Evolutionary conservation across 2,113 vertebrate genomes (phyloP), one percentile per base, ranked within the genome.

Genomic region (Tupaia tana): DNA sequence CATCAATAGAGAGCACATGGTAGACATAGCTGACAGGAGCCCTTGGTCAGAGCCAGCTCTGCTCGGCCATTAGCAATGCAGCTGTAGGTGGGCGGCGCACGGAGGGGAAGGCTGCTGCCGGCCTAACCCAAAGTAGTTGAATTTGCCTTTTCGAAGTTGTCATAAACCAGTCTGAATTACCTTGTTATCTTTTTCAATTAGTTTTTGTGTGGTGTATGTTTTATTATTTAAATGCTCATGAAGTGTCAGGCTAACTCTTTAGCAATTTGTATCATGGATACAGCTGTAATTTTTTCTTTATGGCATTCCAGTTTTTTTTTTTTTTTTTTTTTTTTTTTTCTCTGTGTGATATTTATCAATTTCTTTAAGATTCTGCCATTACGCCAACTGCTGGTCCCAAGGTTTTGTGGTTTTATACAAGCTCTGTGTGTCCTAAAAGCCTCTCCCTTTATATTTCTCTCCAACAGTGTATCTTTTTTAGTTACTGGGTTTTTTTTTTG

Each of bases 311-410:
- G 83, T 6, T 97, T 96, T 19, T 98, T 80, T 69, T 78, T 85
- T n/a, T 43, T 43, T 6, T 97, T 96, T 19, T 98, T 80, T 69
- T 78, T 85, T n/a, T 43, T 43, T 43, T 43, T 43, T 5, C 43
- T 95, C 63, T 43, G 52, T 56, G 25, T 97, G 97, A 43, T 93
- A 96, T 92, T 93, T 97, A 58, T 99, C 98, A 90, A 98, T 89
- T 10, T 96, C 91, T 43, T 43, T 43, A 43, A 43, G 43, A 43
- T 43, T 43, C 5, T n/a, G n/a, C n/a, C n/a, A n/a, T n/a, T n/a
- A n/a, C n/a, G n/a, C n/a, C n/a, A n/a, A n/a, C n/a, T n/a, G n/a
- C n/a, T n/a, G n/a, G n/a, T n/a, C 80, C 34, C 56, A 81, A 98
- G 73, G 2, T 88, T 71, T 29, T 80, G 64, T 29, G 97, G 95